These are phyloP conservation scores for Catharus minimus DNA, from an alignment of 2,113 vertebrate genomes.

Conservation along the genomic window DNA sequence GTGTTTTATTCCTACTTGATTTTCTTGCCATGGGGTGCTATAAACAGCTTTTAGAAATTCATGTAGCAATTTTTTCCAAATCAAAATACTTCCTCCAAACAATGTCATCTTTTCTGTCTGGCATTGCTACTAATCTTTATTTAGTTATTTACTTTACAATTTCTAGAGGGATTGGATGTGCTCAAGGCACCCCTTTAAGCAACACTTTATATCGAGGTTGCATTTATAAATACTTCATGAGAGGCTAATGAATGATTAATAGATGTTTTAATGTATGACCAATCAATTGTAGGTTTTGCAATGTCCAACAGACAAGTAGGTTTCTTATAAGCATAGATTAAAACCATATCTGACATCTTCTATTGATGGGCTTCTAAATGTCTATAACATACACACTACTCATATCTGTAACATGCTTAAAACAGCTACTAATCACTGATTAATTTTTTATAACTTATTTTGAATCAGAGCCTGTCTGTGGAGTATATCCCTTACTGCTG, in stretches of 20 bases:
- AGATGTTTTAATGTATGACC: conserved; percentile 60
- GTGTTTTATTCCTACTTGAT: not conserved
- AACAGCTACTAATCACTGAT: conserved; percentile 56
- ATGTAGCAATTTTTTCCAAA: not conserved
- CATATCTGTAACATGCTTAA: conserved; percentile 64
- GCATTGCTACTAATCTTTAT: conserved; percentile 30
- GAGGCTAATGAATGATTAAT: conserved; percentile 67
- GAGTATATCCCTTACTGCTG: not conserved
- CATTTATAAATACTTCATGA: conserved; percentile 68
- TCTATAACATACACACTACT: conserved; percentile 61
- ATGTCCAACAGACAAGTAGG: conserved; percentile 19
- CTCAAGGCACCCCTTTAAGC: conserved; percentile 49
- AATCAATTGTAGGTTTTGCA: conserved; percentile 56
- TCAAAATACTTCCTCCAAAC: conserved; percentile 13
- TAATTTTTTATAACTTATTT: conserved; percentile 52
- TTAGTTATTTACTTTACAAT: conserved; percentile 45
- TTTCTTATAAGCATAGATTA: conserved; percentile 60
- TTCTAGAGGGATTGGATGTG: conserved; percentile 35
- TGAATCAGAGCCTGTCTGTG: conserved; percentile 10
- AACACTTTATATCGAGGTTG: conserved; percentile 63
- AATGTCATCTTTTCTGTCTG: conserved; percentile 5
- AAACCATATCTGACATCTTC: conserved; percentile 54
- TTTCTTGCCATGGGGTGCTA: not conserved
- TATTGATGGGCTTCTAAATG: conserved; percentile 57
- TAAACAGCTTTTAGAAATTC: not conserved